Conservation (phyloP, 2,888 invertebrate genomes). For the Netelia fuscicornis region DNA sequence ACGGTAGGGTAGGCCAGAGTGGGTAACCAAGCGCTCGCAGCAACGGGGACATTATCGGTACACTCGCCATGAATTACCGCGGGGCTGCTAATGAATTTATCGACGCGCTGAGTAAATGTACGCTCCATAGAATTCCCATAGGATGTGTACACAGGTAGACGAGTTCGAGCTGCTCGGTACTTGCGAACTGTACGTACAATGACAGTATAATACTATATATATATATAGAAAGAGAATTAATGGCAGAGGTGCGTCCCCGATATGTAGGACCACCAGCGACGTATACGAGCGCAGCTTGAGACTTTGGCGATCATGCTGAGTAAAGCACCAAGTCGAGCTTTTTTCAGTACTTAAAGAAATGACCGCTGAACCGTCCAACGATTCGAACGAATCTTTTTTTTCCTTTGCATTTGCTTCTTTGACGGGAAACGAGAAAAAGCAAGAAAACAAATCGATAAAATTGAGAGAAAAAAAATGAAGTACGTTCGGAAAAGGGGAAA, state of each 20-base stretch:
- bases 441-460: not conserved
- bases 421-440: too few relatives aligned
- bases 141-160: conserved; percentile 64
- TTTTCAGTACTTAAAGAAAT: too few relatives aligned
- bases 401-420: too few relatives aligned
- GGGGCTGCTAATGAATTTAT: conserved; percentile 67
- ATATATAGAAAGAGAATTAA: not conserved
- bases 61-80: conserved; percentile 66
- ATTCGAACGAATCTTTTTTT: too few relatives aligned
- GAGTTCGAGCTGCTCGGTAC: conserved; percentile 36
- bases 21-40: conserved; percentile 58
- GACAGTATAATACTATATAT: conserved; percentile 35
- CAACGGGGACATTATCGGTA: conserved; percentile 61
- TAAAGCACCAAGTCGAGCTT: too few relatives aligned
- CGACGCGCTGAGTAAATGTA: conserved; percentile 67
- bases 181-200: conserved; percentile 6
- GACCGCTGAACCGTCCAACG: too few relatives aligned
- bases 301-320: too few relatives aligned
- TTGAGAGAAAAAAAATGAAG: too few relatives aligned
- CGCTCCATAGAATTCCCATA: conserved; percentile 62
- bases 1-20: conserved; percentile 14
- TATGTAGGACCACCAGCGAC: too few relatives aligned
- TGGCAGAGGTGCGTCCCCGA: too few relatives aligned
- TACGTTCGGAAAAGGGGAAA: too few relatives aligned
- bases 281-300: too few relatives aligned